These are phyloP conservation scores for Phodopus roborovskii DNA, from an alignment of 2,113 vertebrate genomes.

Conservation along the genomic window DNA sequence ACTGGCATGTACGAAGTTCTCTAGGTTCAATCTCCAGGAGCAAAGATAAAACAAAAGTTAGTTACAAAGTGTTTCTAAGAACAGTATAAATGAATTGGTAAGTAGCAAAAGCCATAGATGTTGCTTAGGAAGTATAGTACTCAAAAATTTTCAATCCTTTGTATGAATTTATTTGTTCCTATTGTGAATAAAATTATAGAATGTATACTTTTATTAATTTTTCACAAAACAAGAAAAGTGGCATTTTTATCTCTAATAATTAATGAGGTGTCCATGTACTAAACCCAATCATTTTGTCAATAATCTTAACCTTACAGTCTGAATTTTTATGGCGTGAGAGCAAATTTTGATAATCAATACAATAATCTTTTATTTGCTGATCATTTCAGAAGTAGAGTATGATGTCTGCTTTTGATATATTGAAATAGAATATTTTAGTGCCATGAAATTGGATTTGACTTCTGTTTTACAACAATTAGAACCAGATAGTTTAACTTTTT, in stretches of 20 bases:
- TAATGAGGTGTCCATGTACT: not conserved
- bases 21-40: not conserved
- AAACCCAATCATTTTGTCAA: slow-evolving; percentile 32
- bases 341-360: not conserved
- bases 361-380: not conserved
- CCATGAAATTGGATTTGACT: slow-evolving; percentile 39
- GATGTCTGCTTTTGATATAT: slow-evolving; percentile 43
- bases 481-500: not conserved
- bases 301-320: not conserved
- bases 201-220: not conserved
- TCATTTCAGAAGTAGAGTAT: slow-evolving; percentile 2
- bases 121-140: not conserved
- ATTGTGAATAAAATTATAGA: not conserved
- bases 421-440: slow-evolving; percentile 64
- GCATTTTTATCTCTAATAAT: slow-evolving; percentile 17
- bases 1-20: not conserved
- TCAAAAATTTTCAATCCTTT: not conserved
- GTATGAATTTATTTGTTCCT: not conserved
- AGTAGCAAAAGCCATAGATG: not conserved
- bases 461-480: slow-evolving; percentile 40
- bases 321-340: not conserved
- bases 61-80: slow-evolving; percentile 8
- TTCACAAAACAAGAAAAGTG: not conserved
- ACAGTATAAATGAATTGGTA: not conserved
- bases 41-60: not conserved